These are phyloP conservation scores for Suncus etruscus DNA, from an alignment of 2,113 vertebrate species.

Conservation along the genomic window DNA sequence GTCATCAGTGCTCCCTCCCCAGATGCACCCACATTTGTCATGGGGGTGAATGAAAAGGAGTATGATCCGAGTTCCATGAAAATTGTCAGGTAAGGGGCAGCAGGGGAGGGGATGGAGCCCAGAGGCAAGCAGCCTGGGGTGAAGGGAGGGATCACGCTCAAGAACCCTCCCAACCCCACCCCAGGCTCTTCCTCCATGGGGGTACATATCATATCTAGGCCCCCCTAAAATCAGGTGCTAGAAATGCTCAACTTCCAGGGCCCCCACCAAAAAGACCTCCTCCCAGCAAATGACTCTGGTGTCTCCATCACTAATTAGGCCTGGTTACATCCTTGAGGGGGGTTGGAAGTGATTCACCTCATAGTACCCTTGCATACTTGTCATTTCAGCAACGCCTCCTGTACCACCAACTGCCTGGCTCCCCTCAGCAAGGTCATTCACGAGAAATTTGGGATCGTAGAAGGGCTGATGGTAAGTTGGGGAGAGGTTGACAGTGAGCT, in stretches of 20 bases:
- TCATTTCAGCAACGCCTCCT: slow-evolving; percentile 92
- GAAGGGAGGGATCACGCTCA: background rate
- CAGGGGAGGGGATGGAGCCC: background rate
- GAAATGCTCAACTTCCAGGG: background rate
- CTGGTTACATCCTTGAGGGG: background rate
- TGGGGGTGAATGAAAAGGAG: slow-evolving; percentile 93
- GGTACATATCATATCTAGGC: too few relatives aligned
- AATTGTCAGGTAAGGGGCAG: slow-evolving; percentile 89
- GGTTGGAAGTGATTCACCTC: background rate
- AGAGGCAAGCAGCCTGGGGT: background rate
- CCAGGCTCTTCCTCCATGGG: background rate
- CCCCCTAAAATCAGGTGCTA: background rate
- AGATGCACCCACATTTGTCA: slow-evolving; percentile 93
- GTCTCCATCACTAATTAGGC: background rate
- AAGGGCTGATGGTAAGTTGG: slow-evolving; percentile 93
- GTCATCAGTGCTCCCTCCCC: slow-evolving; percentile 93
- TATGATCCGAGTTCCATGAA: slow-evolving; percentile 91
- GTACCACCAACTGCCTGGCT: slow-evolving; percentile 95
- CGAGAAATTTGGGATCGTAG: slow-evolving; percentile 92
- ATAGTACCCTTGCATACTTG: background rate
- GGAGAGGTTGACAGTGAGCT: background rate
- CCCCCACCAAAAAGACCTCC: background rate
- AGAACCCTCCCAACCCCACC: too few relatives aligned
- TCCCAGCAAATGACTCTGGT: background rate
- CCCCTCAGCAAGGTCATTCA: slow-evolving; percentile 94